Conservation (phyloP, 2,113 vertebrate genomes). For the Thamnophis sirtalis region DNA sequence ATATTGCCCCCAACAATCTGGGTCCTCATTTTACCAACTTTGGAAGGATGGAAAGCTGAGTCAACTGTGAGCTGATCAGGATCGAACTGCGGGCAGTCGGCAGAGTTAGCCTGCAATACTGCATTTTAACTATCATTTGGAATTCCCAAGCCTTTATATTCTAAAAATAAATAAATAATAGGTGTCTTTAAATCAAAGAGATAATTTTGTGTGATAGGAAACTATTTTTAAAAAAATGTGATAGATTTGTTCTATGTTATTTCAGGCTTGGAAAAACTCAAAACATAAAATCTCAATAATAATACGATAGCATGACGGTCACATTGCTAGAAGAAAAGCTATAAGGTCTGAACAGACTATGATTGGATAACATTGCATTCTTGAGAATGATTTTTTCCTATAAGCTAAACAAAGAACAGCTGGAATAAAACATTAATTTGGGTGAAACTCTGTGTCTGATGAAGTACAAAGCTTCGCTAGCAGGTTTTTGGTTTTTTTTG, state of each 20-base stretch:
- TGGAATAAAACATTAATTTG: constrained; percentile 13
- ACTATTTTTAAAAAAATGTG: background rate
- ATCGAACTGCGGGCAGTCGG: background rate
- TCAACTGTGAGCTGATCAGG: background rate
- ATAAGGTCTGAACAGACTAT: background rate
- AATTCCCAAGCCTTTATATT: background rate
- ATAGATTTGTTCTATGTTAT: constrained; percentile 5
- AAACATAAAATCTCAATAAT: background rate
- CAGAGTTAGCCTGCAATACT: background rate
- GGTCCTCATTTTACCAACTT: background rate
- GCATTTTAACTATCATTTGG: background rate
- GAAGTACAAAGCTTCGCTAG: constrained; percentile 44
- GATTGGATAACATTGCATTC: background rate
- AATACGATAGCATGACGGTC: background rate
- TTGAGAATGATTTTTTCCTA: constrained; percentile 27
- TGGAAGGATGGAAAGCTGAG: background rate
- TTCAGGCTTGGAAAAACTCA: constrained; percentile 29
- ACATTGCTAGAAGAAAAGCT: constrained; percentile 14
- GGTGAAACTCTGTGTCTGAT: background rate
- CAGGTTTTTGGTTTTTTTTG: constrained; percentile 45
- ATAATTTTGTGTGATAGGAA: background rate
- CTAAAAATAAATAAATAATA: background rate
- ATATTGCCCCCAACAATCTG: background rate
- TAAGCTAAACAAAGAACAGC: constrained; percentile 21
- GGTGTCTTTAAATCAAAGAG: background rate